Conservation (phyloP, 1,140 invertebrate genomes). For the Drosophila prosaltans region DNA sequence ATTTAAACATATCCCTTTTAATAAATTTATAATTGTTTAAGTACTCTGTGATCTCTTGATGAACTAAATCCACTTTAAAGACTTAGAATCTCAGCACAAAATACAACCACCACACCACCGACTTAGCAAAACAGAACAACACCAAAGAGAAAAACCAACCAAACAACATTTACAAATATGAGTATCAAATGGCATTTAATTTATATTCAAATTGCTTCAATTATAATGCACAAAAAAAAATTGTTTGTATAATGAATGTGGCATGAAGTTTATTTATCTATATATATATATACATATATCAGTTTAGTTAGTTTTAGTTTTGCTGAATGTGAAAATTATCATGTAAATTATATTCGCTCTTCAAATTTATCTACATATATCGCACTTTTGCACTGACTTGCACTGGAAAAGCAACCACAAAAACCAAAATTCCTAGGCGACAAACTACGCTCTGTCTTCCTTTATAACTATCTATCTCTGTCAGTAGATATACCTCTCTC, state of each 20-base stretch:
- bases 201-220: conserved; percentile 36
- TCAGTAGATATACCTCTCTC: conserved; percentile 2
- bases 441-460: background rate
- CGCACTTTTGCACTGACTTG: conserved; percentile 39
- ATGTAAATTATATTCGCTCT: conserved; percentile 60
- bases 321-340: conserved; percentile 16
- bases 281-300: conserved; percentile 21
- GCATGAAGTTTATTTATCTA: conserved; percentile 38
- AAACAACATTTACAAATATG: conserved; percentile 24
- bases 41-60: conserved; percentile 38
- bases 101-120: conserved; percentile 52
- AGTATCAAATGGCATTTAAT: conserved; percentile 31
- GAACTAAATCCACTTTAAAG: conserved; percentile 23
- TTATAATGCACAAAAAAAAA: conserved; percentile 33
- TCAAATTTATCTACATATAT: conserved; percentile 19
- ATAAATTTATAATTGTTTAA: background rate
- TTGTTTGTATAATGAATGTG: conserved; percentile 40
- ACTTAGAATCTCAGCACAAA: conserved; percentile 19
- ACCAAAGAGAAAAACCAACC: conserved; percentile 13
- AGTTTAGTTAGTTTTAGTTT: conserved; percentile 47
- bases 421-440: conserved; percentile 51
- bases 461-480: conserved; percentile 13
- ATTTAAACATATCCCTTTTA: no score
- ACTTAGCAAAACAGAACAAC: conserved; percentile 7
- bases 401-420: conserved; percentile 47